Evolutionary conservation across 2,888 invertebrate genomes (phyloP), one percentile per base, ranked within the genome.

Genomic region (Nemotelus nigrinus): DNA sequence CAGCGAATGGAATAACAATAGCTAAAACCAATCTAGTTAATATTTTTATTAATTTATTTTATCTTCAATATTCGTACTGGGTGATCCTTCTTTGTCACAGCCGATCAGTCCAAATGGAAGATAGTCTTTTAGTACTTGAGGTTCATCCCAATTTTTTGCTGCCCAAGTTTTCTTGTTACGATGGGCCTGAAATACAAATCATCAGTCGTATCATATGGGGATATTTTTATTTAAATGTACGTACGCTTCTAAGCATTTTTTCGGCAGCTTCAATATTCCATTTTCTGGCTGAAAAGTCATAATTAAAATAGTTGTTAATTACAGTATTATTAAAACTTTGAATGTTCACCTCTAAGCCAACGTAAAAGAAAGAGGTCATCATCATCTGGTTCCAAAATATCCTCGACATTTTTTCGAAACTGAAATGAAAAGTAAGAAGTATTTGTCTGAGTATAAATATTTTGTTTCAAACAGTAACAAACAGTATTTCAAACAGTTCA

Each of bases 261-360:
- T 97, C 97, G 0, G 97, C 95, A n/a, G 94, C 95, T 74, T 91
- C 92, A 1, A 93, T 84, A 84, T 96, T 93, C 92, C 95, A 97
- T 87, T 93, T 93, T 84, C 97, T 89, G 2, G 97, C 97, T 96
- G 88, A 79, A 58, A 58, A 41, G 25, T 44, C 6, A 8, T 44
- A 5, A 64, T 8, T 63, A 55, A 43, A 58, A 25, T 25, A 77
- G 8, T 64, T 47, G 55, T 48, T 47, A 25, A n/a, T 10, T 50
- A 25, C 25, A 65, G n/a, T 44, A n/a, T 55, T 70, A 53, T 41
- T 10, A 10, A 58, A 58, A 72, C 47, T 2, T 6, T 6, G 10
- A 72, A 43, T 63, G 8, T 41, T 86, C 88, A 94, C 95, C 95
- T 90, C 92, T 88, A 0, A 96, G 89, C 95, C 95, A 96, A 80